Percentiles rank a stretch among this genome's conserved stretches.
These are phyloP conservation scores for Ara ararauna DNA, from an alignment of 2,797 vertebrate species.

Conservation along the genomic window DNA sequence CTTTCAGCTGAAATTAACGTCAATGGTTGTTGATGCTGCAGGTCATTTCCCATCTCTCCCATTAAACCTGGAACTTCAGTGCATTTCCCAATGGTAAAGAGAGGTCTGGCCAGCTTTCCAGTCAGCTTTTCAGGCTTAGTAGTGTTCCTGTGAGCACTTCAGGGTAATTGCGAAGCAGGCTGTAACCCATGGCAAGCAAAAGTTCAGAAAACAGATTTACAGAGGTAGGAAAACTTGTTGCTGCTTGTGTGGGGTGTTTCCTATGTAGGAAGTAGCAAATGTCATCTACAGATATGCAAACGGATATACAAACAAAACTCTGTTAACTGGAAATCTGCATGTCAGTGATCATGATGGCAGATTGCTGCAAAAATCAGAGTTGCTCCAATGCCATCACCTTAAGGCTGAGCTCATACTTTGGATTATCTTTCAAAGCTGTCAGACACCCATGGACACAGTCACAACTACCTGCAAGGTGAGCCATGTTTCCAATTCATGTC, in stretches of 20 bases:
- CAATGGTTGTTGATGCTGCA: conserved; percentile 30
- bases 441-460: background rate
- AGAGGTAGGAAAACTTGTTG: background rate
- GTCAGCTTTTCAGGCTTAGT: background rate
- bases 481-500: rapidly evolving
- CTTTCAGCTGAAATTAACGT: conserved; percentile 37
- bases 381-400: background rate
- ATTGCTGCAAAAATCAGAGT: background rate
- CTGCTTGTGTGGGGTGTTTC: background rate
- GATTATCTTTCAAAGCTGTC: background rate
- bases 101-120: conserved; percentile 36
- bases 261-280: background rate
- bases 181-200: background rate
- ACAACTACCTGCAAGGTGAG: background rate
- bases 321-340: background rate
- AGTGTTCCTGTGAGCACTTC: background rate
- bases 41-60: conserved; percentile 31
- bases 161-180: background rate
- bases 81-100: conserved; percentile 24
- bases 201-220: background rate
- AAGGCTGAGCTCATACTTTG: background rate
- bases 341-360: background rate
- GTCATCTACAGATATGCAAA: background rate
- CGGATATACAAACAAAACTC: background rate
- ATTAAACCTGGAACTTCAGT: background rate